Percentiles rank a stretch among this genome's conserved stretches.
Conservation (phyloP, 2,888 invertebrate species). For the Cephus runcator region DNA sequence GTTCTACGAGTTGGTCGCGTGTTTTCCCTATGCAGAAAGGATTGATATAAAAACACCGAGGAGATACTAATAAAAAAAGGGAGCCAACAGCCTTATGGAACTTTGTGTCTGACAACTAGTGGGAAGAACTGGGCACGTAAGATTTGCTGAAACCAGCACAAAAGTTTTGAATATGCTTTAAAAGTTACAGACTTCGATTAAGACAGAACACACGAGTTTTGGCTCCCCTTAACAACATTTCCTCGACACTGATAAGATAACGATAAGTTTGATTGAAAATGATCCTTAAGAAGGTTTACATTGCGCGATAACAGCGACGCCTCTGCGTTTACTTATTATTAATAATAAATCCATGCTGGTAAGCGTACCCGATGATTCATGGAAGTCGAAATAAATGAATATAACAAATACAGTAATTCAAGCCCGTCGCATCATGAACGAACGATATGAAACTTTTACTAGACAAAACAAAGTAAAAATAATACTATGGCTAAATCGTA, state of each 20-base stretch:
- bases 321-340: neutral
- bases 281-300: neutral
- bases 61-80: neutral
- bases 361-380: neutral
- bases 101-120: too few relatives aligned
- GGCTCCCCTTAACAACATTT: neutral
- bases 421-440: too few relatives aligned
- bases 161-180: neutral
- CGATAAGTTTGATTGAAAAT: neutral
- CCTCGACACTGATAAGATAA: neutral
- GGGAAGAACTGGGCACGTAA: too few relatives aligned
- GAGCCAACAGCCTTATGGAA: neutral
- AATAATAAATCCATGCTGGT: neutral
- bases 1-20: neutral
- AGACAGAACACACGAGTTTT: neutral
- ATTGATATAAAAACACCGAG: neutral
- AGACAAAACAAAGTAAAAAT: neutral
- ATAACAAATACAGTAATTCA: neutral
- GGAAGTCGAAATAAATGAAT: neutral
- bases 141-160: too few relatives aligned
- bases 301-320: neutral
- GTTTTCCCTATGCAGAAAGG: neutral
- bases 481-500: conserved; percentile 12
- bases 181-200: neutral
- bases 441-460: neutral